Percentiles rank a stretch among this genome's conserved stretches.
Conservation (phyloP, 2,888 invertebrate species). For the Eumacrocentrus americanus region DNA sequence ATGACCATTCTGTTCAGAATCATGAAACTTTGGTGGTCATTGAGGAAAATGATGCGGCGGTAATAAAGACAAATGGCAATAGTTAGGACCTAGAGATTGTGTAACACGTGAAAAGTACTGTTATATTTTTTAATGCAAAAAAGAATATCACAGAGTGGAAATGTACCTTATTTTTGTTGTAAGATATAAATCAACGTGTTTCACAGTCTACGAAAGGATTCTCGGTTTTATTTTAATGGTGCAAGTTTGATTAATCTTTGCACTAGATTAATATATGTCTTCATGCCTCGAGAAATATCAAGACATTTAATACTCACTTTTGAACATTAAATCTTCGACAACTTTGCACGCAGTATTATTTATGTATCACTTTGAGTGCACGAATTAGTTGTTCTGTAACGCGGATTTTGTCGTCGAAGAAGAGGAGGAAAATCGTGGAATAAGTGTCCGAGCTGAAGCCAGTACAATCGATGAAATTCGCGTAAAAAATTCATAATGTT, state of each 20-base stretch:
- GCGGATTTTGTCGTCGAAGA: neutral
- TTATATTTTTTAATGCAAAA: neutral
- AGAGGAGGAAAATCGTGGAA: constrained; percentile 1
- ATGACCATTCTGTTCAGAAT: constrained; percentile 31
- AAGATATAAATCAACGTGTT: constrained; percentile 11
- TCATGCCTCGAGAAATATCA: neutral
- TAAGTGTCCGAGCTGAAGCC: constrained; percentile 19
- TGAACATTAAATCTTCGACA: constrained; percentile 13
- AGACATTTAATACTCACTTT: constrained; percentile 11
- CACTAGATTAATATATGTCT: neutral
- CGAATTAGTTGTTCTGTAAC: neutral
- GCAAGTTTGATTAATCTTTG: neutral
- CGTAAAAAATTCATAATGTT: neutral
- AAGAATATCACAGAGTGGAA: constrained; percentile 9
- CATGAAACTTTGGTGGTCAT: constrained; percentile 29
- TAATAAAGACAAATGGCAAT: too few species aligned
- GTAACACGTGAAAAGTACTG: neutral
- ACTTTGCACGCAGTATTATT: constrained; percentile 39
- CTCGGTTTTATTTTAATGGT: constrained; percentile 2
- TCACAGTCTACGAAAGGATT: neutral
- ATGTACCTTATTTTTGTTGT: constrained; percentile 25
- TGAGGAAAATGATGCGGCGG: constrained; percentile 25
- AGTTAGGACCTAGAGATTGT: too few species aligned
- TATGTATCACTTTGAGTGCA: constrained; percentile 18
- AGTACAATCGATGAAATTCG: constrained; percentile 4